phyloP scores from a whole-genome alignment of 2,113 vertebrate species.

The Scatophagus argus region DNA sequence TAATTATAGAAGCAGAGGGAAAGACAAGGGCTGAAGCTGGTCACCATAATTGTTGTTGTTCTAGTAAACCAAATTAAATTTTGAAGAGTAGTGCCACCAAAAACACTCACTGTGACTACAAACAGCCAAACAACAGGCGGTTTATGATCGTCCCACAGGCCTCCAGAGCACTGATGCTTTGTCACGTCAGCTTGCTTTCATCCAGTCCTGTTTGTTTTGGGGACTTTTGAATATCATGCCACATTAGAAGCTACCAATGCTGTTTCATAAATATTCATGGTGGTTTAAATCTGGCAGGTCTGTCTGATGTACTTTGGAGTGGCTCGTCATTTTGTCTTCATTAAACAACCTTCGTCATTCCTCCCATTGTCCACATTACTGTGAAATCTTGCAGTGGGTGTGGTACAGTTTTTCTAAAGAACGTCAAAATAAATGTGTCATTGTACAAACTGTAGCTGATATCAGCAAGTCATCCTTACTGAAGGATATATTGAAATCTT shows the following conservation, averaged over 20 bases:
- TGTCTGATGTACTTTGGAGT: constrained; percentile 41
- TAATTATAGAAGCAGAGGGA: constrained; percentile 80
- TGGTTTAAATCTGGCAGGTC: constrained; percentile 13
- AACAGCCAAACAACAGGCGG: constrained; percentile 41
- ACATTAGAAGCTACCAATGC: constrained; percentile 22
- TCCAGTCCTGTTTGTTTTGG: constrained; percentile 41
- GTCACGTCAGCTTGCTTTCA: constrained; percentile 28
- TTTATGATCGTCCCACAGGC: constrained; percentile 21
- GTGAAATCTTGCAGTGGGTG: not conserved
- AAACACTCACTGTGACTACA: constrained; percentile 29
- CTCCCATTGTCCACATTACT: constrained; percentile 15
- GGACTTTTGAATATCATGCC: constrained; percentile 23
- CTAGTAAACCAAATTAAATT: constrained; percentile 59
- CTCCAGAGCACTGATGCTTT: constrained; percentile 5
- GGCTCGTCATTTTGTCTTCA: constrained; percentile 2
- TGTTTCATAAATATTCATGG: constrained; percentile 55
- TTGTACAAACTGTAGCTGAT: not conserved
- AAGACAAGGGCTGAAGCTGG: constrained; percentile 65
- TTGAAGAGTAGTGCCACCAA: constrained; percentile 49
- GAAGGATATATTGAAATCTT: not conserved
- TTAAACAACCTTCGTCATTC: constrained; percentile 31
- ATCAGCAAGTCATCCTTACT: not conserved
- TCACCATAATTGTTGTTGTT: constrained; percentile 70
- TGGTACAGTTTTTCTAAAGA: constrained; percentile 7
- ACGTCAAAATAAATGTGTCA: not conserved